Percentiles rank a stretch among this genome's conserved stretches.
Evolutionary conservation across 2,888 invertebrate species (phyloP).

Genomic region (Chironomus riparius): DNA sequence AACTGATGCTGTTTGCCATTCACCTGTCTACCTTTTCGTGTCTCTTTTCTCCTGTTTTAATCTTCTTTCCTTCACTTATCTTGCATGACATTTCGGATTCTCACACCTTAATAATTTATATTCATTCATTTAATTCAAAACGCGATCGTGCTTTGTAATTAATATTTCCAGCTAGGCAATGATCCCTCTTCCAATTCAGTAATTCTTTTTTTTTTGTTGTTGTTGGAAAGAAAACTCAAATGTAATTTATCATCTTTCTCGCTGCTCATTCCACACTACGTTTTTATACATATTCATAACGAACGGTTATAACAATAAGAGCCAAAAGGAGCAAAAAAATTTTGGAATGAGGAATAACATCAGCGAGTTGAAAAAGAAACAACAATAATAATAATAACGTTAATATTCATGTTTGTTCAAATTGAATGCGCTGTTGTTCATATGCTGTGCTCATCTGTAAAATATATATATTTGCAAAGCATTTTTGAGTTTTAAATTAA

Average conservation of each 20-base stretch:
- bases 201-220: background rate
- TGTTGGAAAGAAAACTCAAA: background rate
- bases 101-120: background rate
- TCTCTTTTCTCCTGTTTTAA: background rate
- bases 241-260: constrained; percentile 16
- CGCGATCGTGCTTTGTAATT: constrained; percentile 18
- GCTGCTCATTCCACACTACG: background rate
- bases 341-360: too few relatives aligned
- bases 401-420: constrained; percentile 23
- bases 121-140: constrained; percentile 5
- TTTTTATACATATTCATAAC: background rate
- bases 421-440: constrained; percentile 10
- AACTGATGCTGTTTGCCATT: too few relatives aligned
- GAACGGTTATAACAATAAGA: too few relatives aligned
- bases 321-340: too few relatives aligned
- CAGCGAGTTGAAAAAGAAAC: background rate
- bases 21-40: background rate
- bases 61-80: background rate
- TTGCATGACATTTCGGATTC: background rate
- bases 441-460: background rate
- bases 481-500: constrained; percentile 7
- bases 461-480: background rate
- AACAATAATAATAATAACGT: constrained; percentile 15
- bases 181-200: background rate
- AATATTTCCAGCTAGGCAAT: constrained; percentile 8